Evolutionary conservation across 2,113 vertebrate species (phyloP).

Genomic region (Ivindomyrus marchei): DNA sequence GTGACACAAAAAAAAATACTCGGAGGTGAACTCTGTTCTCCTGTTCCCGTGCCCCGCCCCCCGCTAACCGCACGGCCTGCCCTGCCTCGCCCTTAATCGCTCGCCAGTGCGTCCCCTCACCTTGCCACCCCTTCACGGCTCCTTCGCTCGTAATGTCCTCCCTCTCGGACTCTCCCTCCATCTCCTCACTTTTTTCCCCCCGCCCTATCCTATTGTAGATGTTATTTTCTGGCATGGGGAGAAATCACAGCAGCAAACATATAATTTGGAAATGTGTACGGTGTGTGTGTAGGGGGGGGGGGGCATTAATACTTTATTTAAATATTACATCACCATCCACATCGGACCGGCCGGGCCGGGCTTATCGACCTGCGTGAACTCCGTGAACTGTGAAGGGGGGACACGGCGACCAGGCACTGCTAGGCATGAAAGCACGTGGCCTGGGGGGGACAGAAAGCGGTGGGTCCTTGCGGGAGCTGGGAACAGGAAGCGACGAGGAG

Average conservation of each 20-base stretch:
- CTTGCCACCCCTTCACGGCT: slow-evolving; percentile 4
- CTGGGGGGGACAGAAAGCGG: neutral
- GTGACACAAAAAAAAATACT: slow-evolving; percentile 33
- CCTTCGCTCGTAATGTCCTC: neutral
- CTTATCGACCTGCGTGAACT: neutral
- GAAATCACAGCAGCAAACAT: neutral
- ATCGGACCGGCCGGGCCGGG: neutral
- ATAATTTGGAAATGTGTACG: neutral
- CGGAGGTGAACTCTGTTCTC: slow-evolving; percentile 25
- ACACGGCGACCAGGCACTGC: neutral
- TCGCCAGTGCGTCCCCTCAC: neutral
- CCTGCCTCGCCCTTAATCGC: slow-evolving; percentile 26
- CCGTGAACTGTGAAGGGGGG: neutral
- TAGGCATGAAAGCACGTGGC: neutral
- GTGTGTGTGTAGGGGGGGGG: neutral
- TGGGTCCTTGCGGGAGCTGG: neutral
- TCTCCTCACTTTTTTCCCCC: neutral
- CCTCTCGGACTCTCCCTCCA: slow-evolving; percentile 1
- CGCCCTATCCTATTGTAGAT: neutral
- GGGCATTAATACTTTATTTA: neutral
- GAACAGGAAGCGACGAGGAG: neutral
- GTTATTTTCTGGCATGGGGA: neutral
- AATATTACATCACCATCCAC: neutral
- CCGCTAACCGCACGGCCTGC: slow-evolving; percentile 33
- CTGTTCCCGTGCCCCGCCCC: neutral